Evolutionary conservation across 2,888 invertebrate genomes (phyloP).

Genomic region (Anoncus sp.): DNA sequence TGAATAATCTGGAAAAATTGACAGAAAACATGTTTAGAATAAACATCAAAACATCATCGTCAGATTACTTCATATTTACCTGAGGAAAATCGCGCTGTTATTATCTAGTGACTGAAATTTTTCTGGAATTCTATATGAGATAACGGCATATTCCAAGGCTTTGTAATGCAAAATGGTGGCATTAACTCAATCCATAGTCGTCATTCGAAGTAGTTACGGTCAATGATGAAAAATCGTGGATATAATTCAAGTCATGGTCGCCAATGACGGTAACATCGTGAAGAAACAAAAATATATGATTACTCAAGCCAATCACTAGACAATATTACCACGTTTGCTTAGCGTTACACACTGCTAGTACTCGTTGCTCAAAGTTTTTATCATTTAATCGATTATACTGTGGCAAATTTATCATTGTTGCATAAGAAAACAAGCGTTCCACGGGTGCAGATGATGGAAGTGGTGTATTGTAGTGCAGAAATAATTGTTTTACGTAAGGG

Average conservation of each 20-base stretch:
- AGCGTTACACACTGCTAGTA: conserved; percentile 40
- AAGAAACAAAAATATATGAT: no score
- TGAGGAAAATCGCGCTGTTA: background rate
- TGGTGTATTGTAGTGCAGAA: conserved; percentile 39
- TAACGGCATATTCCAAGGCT: background rate
- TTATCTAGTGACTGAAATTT: conserved; percentile 15
- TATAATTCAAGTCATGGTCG: no score
- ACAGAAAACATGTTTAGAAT: conserved; percentile 12
- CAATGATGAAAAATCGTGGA: conserved; percentile 8
- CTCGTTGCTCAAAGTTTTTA: conserved; percentile 40
- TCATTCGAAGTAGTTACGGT: no score
- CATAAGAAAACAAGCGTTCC: conserved; percentile 45
- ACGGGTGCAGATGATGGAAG: conserved; percentile 45
- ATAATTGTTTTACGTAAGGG: conserved; percentile 32
- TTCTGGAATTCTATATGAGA: no score
- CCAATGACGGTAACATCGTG: no score
- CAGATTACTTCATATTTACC: conserved; percentile 9
- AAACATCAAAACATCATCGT: conserved; percentile 5
- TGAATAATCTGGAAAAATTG: conserved; percentile 2
- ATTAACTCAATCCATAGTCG: background rate
- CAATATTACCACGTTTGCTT: conserved; percentile 26
- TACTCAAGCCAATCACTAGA: conserved; percentile 15
- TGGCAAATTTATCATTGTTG: conserved; percentile 45
- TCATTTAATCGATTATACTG: conserved; percentile 41
- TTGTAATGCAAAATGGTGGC: background rate